Percentiles rank a stretch among this genome's conserved stretches.
These are phyloP conservation scores for Lineus longissimus DNA, from an alignment of 1,140 invertebrate genomes.

Conservation along the genomic window DNA sequence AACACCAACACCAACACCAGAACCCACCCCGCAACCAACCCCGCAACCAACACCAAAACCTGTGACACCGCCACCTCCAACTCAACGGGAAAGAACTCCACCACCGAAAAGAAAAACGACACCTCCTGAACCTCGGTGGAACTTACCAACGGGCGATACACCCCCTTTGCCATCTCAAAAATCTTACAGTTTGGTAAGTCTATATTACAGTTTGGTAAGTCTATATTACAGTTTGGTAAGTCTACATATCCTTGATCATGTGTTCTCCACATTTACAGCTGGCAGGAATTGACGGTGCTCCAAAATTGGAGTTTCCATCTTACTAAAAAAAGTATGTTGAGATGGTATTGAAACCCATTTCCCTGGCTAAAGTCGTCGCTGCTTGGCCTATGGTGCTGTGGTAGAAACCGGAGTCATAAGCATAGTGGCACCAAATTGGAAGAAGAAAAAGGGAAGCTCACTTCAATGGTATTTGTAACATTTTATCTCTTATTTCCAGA, in stretches of 20 bases:
- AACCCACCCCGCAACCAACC: constrained; percentile 21
- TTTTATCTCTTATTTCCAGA: background rate
- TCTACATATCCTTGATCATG: background rate
- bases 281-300: too few relatives aligned
- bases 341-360: too few relatives aligned
- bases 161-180: background rate
- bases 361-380: too few relatives aligned
- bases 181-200: background rate
- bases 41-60: constrained; percentile 18
- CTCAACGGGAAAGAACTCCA: background rate
- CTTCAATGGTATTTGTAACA: background rate
- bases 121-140: background rate
- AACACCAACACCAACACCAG: background rate
- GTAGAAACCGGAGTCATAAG: too few relatives aligned
- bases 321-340: too few relatives aligned
- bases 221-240: background rate
- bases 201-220: background rate
- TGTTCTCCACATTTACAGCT: constrained; percentile 7
- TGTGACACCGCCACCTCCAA: constrained; percentile 7
- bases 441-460: constrained; percentile 3
- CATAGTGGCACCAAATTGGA: too few relatives aligned
- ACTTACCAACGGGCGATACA: background rate
- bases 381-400: too few relatives aligned
- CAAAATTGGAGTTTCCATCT: too few relatives aligned
- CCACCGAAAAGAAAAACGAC: background rate